Conservation (phyloP, 2,113 vertebrate species). For the Nannobrachium achirus region DNA sequence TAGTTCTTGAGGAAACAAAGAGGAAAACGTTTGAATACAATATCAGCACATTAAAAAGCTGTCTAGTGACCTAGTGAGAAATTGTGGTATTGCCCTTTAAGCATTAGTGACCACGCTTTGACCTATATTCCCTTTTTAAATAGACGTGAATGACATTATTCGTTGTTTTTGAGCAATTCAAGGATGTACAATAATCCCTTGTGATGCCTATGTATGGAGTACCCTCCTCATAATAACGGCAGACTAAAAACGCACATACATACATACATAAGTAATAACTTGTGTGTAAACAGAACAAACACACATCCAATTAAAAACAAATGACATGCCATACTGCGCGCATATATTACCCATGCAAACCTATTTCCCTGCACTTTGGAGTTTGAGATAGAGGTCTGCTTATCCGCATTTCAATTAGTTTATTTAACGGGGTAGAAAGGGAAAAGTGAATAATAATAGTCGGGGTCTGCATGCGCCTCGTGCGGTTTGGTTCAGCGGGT, state of each 20-base stretch:
- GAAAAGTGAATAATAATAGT: too few species aligned
- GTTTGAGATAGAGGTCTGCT: too few species aligned
- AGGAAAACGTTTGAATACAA: too few species aligned
- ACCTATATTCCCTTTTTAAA: conserved; percentile 21
- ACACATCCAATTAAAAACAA: conserved; percentile 35
- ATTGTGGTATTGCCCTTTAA: not conserved
- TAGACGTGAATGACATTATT: conserved; percentile 16
- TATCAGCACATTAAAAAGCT: too few species aligned
- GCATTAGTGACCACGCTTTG: not conserved
- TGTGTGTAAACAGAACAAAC: too few species aligned
- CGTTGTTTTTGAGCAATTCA: conserved; percentile 4
- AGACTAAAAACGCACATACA: conserved; percentile 24
- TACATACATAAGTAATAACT: conserved; percentile 6
- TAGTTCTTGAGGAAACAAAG: too few species aligned
- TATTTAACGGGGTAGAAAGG: too few species aligned
- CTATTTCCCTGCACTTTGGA: conserved; percentile 27
- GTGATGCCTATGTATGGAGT: too few species aligned
- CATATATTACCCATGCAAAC: conserved; percentile 29
- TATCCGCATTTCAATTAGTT: too few species aligned
- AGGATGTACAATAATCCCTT: conserved; percentile 9
- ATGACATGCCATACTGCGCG: conserved; percentile 31
- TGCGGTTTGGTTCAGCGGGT: conserved; percentile 56
- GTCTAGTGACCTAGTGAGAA: not conserved
- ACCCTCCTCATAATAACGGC: too few species aligned
- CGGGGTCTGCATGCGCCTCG: not conserved